A percentile compares a stretch with the other conserved stretches of the same genome.
These are phyloP conservation scores for Chunga burmeisteri DNA, from an alignment of 2,113 vertebrate species.

Conservation along the genomic window DNA sequence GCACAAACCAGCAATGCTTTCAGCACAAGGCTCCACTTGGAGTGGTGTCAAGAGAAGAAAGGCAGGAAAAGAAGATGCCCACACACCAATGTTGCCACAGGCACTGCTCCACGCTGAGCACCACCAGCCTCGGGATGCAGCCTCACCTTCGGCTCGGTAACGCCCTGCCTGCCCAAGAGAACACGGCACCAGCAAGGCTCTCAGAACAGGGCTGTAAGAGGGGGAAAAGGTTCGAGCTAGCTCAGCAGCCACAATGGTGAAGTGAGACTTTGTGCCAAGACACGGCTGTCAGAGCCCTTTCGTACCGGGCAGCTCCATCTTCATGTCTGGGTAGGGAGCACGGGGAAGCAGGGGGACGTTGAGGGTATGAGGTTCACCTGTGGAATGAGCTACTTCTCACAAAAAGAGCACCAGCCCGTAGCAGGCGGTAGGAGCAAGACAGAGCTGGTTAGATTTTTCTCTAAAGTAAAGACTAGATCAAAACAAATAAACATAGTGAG, in stretches of 20 bases:
- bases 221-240: neutral
- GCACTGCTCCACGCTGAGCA: neutral
- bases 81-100: neutral
- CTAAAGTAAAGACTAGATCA: neutral
- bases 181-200: neutral
- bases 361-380: neutral
- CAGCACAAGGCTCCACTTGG: conserved; percentile 9
- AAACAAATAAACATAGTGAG: conserved; percentile 12
- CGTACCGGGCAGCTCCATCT: neutral
- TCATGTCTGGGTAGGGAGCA: neutral
- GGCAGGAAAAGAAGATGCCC: neutral
- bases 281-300: neutral
- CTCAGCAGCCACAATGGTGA: neutral
- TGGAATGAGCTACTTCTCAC: neutral
- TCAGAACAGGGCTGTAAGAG: neutral
- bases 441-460: neutral
- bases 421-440: neutral
- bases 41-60: neutral
- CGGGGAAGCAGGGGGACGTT: neutral
- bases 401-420: neutral
- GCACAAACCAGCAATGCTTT: neutral
- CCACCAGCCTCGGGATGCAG: neutral
- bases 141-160: neutral
- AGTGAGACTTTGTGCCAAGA: neutral
- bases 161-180: neutral